Percentiles rank a stretch among this genome's conserved stretches.
These are phyloP conservation scores for Cosmopolites sordidus DNA, from an alignment of 2,888 invertebrate species.

Conservation along the genomic window DNA sequence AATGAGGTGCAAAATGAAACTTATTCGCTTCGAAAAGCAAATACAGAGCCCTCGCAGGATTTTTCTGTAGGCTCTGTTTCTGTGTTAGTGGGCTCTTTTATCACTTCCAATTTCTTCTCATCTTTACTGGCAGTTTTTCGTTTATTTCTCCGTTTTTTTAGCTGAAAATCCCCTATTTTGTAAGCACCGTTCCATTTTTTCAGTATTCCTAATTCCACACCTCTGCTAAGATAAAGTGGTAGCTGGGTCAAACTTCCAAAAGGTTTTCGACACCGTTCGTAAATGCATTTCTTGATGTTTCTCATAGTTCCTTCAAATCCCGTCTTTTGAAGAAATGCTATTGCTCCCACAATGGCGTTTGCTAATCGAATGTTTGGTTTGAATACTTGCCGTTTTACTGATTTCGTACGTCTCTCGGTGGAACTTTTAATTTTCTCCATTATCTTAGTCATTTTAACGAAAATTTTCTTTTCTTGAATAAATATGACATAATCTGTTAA, in stretches of 20 bases:
- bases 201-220: slow-evolving; percentile 31
- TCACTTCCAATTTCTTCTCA: slow-evolving; percentile 4
- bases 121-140: slow-evolving; percentile 6
- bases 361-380: slow-evolving; percentile 31
- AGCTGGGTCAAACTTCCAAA: slow-evolving; percentile 19
- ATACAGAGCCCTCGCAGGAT: slow-evolving; percentile 13
- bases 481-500: too few species aligned
- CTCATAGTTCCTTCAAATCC: slow-evolving; percentile 22
- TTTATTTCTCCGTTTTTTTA: slow-evolving; percentile 20
- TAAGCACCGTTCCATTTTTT: slow-evolving; percentile 27
- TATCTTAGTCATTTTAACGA: slow-evolving; percentile 8
- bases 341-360: slow-evolving; percentile 29
- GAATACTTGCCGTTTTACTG: slow-evolving; percentile 16
- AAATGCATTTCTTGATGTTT: slow-evolving; percentile 30
- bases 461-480: slow-evolving; percentile 1
- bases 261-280: slow-evolving; percentile 26
- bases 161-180: slow-evolving; percentile 26
- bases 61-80: background rate
- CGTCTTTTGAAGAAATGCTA: slow-evolving; percentile 31
- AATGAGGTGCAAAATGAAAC: too few species aligned
- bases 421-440: background rate
- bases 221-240: slow-evolving; percentile 28
- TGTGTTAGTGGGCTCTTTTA: background rate
- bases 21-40: slow-evolving; percentile 9
- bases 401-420: background rate